Evolutionary conservation across 2,888 invertebrate species (phyloP).

Genomic region (Bimastos eiseni): DNA sequence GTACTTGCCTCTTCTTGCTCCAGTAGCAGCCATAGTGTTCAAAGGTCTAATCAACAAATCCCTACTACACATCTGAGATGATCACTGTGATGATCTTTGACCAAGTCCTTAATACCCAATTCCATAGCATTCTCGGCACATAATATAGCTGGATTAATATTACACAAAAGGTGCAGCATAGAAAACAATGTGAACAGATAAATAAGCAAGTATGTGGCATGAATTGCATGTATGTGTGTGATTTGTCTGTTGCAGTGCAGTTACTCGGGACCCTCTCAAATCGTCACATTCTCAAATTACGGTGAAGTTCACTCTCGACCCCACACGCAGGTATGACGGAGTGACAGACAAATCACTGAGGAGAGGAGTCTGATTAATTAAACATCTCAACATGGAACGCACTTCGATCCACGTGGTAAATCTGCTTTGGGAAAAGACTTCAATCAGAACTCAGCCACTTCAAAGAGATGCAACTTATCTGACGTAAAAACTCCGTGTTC

Average conservation of each 20-base stretch:
- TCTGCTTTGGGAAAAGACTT: not conserved
- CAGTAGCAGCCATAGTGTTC: no score
- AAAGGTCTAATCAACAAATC: no score
- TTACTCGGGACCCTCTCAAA: conserved; percentile 10
- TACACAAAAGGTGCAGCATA: no score
- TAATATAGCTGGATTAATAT: no score
- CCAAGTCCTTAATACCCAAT: no score
- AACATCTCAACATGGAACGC: conserved; percentile 1
- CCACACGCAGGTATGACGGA: conserved; percentile 20
- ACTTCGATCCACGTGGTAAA: not conserved
- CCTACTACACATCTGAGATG: no score
- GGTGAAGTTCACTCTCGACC: conserved; percentile 10
- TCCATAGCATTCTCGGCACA: no score
- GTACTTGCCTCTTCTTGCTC: no score
- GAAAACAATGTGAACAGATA: not conserved
- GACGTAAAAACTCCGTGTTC: not conserved
- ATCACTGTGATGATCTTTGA: no score
- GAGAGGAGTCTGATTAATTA: not conserved
- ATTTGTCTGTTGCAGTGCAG: conserved; percentile 16
- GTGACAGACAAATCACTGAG: not conserved
- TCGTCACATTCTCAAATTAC: not conserved
- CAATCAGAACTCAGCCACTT: not conserved
- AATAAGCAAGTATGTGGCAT: not conserved
- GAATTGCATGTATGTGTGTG: not conserved
- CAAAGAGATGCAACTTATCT: not conserved